A percentile compares a stretch with the other conserved stretches of the same genome.
These are phyloP conservation scores for Wasmannia auropunctata DNA, from an alignment of 1,140 invertebrate genomes.

Conservation along the genomic window DNA sequence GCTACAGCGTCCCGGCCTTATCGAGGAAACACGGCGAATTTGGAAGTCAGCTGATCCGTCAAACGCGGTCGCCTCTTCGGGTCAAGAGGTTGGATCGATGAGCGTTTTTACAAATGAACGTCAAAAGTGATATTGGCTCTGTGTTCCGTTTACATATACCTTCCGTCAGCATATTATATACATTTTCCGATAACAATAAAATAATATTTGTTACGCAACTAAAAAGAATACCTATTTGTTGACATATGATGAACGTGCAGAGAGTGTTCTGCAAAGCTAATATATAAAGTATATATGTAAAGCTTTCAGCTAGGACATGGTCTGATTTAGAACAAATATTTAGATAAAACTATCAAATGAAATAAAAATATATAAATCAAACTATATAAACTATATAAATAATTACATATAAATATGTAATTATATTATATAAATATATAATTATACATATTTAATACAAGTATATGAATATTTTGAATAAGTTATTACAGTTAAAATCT, in stretches of 20 bases:
- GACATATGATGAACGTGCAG: background rate
- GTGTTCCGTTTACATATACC: background rate
- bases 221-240: background rate
- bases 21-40: constrained; percentile 55
- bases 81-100: background rate
- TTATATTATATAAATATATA: no score
- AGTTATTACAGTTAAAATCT: background rate
- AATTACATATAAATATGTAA: no score
- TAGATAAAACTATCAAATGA: no score
- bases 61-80: constrained; percentile 44
- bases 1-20: background rate
- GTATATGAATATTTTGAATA: background rate
- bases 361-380: no score
- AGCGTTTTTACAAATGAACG: constrained; percentile 62
- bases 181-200: background rate
- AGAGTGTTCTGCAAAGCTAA: no score
- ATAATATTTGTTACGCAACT: background rate
- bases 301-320: no score
- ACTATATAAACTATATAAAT: no score
- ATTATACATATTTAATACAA: no score
- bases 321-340: background rate
- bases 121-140: constrained; percentile 37
- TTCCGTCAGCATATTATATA: no score
- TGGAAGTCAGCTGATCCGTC: background rate
- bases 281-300: no score